Base-by-base conservation (phyloP, 1,140 invertebrate genomes). In the Andrena cerasifolii region DNA sequence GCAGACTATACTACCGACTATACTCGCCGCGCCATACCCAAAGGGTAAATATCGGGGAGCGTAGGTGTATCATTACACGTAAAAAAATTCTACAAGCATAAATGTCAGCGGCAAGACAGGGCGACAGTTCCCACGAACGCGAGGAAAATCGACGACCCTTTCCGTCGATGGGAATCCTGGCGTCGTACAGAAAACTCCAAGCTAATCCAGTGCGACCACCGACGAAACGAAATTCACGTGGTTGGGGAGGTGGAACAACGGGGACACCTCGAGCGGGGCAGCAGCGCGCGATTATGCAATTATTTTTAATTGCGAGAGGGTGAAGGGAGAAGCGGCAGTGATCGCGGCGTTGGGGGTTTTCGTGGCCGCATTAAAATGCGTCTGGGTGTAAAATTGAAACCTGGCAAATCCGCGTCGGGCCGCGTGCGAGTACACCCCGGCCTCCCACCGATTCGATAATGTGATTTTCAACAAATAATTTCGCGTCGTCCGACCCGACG, bases 301-400 rank as follows among this genome's bases (percentile, higher is more conserved):
- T 84, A 84, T 84, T 84, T 84, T 84, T 84, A 84, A 84, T 84
- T 84, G 78, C 78, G 43, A 66, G 45, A 36, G 71, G 45, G 71
- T 40, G n/a, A n/a, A n/a, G n/a, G n/a, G n/a, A n/a, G n/a, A n/a
- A 40, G 36, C 36, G 3, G 36, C 10, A 40, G 4, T 40, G 65
- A 18, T 21, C 72, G 76, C 80, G 62, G 78, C 45, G 78, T 59
- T 53, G 77, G 36, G 59, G 80, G 70, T 79, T 71, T 67, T 75
- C 82, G 82, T 66, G 80, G 59, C 66, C 79, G 78, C 83, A 80
- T 83, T 84, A 84, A 83, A 84, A 84, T 83, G 78, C 81, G 75
- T 75, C 62, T 83, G 81, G 72, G 81, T 83, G 81, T 83, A 83
- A 84, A 84, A 84, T 84, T 84, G 82, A 84, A 84, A 80, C 51